Percentiles rank a stretch among this genome's conserved stretches.
Evolutionary conservation across 2,888 invertebrate species (phyloP).

Genomic region (Tinea trinotella): DNA sequence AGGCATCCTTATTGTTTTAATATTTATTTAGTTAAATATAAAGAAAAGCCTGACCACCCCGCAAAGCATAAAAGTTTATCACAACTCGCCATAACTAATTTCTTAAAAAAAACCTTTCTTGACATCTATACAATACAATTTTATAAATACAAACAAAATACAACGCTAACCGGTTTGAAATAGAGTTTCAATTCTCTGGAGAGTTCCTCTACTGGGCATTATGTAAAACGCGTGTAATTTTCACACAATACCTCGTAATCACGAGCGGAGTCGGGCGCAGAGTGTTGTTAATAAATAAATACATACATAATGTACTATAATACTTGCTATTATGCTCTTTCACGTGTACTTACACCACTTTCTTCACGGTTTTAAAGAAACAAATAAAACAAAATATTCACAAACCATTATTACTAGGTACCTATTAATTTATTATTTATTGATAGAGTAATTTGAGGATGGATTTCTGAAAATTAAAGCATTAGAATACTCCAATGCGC

Average conservation of each 20-base stretch:
- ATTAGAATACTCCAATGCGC: too few species aligned
- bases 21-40: too few species aligned
- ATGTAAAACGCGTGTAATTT: conserved; percentile 53
- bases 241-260: conserved; percentile 62
- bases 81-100: not conserved
- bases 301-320: conserved; percentile 23
- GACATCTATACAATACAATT: not conserved
- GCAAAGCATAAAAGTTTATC: not conserved
- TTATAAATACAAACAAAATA: not conserved
- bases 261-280: conserved; percentile 23
- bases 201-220: not conserved
- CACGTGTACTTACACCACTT: too few species aligned
- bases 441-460: too few species aligned
- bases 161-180: not conserved
- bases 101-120: not conserved
- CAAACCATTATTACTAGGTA: too few species aligned
- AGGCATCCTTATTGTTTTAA: too few species aligned
- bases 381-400: too few species aligned
- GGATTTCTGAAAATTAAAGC: too few species aligned
- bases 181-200: not conserved
- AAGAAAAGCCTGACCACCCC: too few species aligned
- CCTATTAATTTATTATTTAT: too few species aligned
- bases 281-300: conserved; percentile 47
- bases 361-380: too few species aligned
- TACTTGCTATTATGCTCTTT: too few species aligned